Percentiles rank a stretch among this genome's conserved stretches.
Conservation (phyloP, 1,140 invertebrate species). For the Calycopis cecrops region DNA sequence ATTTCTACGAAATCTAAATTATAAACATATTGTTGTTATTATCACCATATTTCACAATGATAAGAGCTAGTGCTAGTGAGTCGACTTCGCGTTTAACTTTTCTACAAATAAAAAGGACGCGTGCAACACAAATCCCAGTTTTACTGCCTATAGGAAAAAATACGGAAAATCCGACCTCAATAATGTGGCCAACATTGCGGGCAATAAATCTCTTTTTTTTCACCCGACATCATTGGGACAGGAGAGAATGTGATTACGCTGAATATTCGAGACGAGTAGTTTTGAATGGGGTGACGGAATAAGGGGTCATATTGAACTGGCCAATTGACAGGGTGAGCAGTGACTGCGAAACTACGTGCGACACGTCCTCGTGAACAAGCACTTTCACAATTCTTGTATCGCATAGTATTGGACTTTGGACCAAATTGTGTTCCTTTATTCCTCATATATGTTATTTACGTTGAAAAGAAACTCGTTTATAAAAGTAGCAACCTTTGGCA, state of each 20-base stretch:
- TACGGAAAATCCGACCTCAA: constrained; percentile 6
- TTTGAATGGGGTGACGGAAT: constrained; percentile 33
- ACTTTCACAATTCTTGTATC: constrained; percentile 5
- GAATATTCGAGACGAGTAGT: constrained; percentile 31
- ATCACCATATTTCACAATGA: no score
- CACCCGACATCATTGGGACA: constrained; percentile 27
- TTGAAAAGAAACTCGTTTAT: no score
- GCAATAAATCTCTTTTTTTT: constrained; percentile 32
- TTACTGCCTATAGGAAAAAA: constrained; percentile 2
- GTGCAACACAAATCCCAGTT: not conserved
- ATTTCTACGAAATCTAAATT: no score
- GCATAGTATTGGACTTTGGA: not conserved
- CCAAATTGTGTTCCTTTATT: not conserved
- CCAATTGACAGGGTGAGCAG: constrained; percentile 26
- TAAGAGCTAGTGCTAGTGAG: no score
- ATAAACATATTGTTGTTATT: no score
- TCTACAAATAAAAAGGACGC: not conserved
- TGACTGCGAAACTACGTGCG: constrained; percentile 23
- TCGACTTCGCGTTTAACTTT: no score
- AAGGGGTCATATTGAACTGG: constrained; percentile 31
- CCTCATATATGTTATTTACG: no score
- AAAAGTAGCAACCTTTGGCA: no score
- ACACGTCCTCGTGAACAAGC: constrained; percentile 17
- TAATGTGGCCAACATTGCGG: constrained; percentile 22
- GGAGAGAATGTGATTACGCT: constrained; percentile 30